Conservation (phyloP, 1,140 invertebrate genomes). For the Aradophagus sp. region DNA sequence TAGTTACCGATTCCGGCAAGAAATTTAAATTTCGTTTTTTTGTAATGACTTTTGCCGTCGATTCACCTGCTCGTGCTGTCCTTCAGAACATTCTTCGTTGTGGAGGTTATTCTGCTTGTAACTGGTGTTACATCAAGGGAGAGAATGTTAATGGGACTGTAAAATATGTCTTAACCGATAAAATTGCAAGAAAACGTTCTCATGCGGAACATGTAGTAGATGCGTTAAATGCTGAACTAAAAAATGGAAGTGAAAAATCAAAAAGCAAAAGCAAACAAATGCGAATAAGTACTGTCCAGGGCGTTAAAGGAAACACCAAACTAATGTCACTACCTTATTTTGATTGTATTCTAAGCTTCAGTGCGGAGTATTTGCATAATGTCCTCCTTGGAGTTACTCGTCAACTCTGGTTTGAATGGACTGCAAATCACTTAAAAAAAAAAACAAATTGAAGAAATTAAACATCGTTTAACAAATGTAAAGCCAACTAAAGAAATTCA, state of each 20-base stretch:
- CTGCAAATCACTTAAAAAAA: conserved; percentile 5
- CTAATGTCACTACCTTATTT: too few relatives aligned
- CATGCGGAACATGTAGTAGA: conserved; percentile 20
- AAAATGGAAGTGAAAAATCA: conserved; percentile 5
- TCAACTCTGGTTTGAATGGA: conserved; percentile 39
- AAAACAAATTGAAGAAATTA: conserved; percentile 10
- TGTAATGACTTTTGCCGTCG: conserved; percentile 18
- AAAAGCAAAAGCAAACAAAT: background rate
- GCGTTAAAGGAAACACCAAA: too few relatives aligned
- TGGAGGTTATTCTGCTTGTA: conserved; percentile 43
- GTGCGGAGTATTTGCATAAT: background rate
- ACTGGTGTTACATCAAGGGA: conserved; percentile 44
- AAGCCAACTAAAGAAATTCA: conserved; percentile 23
- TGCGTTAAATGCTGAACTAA: conserved; percentile 21
- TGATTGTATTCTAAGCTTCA: too few relatives aligned
- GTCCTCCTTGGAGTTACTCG: conserved; percentile 35
- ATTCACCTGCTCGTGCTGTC: conserved; percentile 38
- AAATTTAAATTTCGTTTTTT: conserved; percentile 22
- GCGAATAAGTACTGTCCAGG: too few relatives aligned
- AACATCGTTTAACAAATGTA: conserved; percentile 9
- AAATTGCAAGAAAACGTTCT: conserved; percentile 11
- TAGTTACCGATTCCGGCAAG: conserved; percentile 5
- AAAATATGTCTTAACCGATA: conserved; percentile 13
- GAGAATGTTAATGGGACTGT: conserved; percentile 8
- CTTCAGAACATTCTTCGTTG: conserved; percentile 48